A percentile compares a stretch with the other conserved stretches of the same genome.
These are phyloP conservation scores for Sacculina carcini DNA, from an alignment of 2,888 invertebrate species.

Conservation along the genomic window DNA sequence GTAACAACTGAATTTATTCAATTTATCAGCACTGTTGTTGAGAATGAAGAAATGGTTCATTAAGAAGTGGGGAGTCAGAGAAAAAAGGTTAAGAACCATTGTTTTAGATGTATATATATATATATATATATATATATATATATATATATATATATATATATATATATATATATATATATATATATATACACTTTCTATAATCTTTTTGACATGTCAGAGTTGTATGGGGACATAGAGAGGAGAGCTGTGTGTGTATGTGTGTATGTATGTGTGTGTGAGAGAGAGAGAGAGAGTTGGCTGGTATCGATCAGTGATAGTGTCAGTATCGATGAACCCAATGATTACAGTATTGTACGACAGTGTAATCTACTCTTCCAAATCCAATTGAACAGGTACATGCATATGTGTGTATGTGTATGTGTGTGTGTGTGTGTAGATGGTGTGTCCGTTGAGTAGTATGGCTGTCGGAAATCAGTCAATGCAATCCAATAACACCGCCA, in stretches of 20 bases:
- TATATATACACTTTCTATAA: background rate
- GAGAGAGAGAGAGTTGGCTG: too few relatives aligned
- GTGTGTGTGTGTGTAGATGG: too few relatives aligned
- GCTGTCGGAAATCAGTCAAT: too few relatives aligned
- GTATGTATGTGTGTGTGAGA: background rate
- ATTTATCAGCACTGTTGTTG: too few relatives aligned
- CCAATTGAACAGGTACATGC: background rate
- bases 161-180: conserved; percentile 4
- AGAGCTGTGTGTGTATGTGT: background rate
- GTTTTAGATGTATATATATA: background rate
- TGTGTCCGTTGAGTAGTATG: too few relatives aligned
- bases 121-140: conserved; percentile 3
- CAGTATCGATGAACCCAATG: too few relatives aligned
- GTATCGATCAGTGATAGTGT: too few relatives aligned
- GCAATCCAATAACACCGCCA: too few relatives aligned
- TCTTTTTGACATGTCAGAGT: background rate
- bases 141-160: conserved; percentile 1
- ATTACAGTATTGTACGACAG: background rate
- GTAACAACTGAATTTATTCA: too few relatives aligned
- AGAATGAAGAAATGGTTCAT: too few relatives aligned
- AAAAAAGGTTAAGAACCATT: too few relatives aligned
- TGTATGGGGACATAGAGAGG: background rate
- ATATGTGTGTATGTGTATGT: background rate
- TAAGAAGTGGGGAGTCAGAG: too few relatives aligned
- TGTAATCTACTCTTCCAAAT: background rate